Evolutionary conservation across 2,797 vertebrate genomes (phyloP).

Genomic region (Hyperoplus lanceolatus): DNA sequence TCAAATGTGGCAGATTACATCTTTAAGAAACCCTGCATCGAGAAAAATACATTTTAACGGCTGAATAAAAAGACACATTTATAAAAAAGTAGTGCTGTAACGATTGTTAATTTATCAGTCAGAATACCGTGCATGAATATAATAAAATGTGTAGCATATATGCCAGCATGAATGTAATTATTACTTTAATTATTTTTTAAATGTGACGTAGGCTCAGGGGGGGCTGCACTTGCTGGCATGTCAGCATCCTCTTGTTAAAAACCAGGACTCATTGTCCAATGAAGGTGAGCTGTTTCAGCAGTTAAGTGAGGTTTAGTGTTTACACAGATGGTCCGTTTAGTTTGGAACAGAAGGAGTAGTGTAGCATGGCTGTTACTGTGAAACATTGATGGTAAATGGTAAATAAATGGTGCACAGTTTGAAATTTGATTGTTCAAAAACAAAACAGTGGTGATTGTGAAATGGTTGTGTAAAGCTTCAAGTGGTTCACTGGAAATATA

Average conservation of each 20-base stretch:
- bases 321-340: slow-evolving; percentile 58
- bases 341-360: slow-evolving; percentile 55
- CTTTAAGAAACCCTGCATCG: neutral
- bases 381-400: slow-evolving; percentile 53
- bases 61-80: neutral
- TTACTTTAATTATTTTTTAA: neutral
- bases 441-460: slow-evolving; percentile 31
- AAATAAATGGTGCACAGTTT: slow-evolving; percentile 54
- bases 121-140: neutral
- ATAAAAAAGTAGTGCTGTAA: neutral
- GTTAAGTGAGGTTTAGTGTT: slow-evolving; percentile 51
- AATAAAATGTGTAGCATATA: neutral
- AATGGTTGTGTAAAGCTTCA: neutral
- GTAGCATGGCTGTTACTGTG: slow-evolving; percentile 35
- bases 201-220: neutral
- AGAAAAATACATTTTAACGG: neutral
- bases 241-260: slow-evolving; percentile 10
- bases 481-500: slow-evolving; percentile 6
- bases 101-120: neutral
- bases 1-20: no score
- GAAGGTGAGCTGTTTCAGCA: slow-evolving; percentile 49
- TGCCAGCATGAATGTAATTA: neutral
- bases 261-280: neutral
- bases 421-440: slow-evolving; percentile 52
- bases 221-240: slow-evolving; percentile 14